Evolutionary conservation across 2,888 invertebrate species (phyloP).

Genomic region (Polietes domitor): DNA sequence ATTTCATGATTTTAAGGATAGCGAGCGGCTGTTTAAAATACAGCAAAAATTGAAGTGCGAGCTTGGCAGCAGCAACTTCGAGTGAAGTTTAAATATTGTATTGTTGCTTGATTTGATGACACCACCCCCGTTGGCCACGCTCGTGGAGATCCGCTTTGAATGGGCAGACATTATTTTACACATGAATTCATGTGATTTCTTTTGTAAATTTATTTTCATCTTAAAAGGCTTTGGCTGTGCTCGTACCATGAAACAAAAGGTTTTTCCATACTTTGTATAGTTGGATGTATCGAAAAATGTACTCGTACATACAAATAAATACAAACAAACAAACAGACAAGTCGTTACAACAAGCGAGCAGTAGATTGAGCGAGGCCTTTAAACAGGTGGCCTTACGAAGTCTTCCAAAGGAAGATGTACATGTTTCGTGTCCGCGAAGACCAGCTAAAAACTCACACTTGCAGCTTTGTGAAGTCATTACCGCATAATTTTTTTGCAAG

Average conservation of each 20-base stretch:
- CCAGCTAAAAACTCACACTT: too few species aligned
- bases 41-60: slow-evolving; percentile 21
- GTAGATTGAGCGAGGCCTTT: too few species aligned
- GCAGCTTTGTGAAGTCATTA: too few species aligned
- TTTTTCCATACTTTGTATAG: background rate
- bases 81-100: slow-evolving; percentile 43
- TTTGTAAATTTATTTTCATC: slow-evolving; percentile 64
- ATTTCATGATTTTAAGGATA: slow-evolving; percentile 38
- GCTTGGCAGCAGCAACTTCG: slow-evolving; percentile 15
- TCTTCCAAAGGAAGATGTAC: too few species aligned
- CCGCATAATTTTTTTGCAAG: too few species aligned
- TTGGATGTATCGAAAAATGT: slow-evolving; percentile 1
- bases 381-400: too few species aligned
- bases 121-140: background rate
- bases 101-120: slow-evolving; percentile 30
- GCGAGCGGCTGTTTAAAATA: slow-evolving; percentile 42
- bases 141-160: slow-evolving; percentile 10
- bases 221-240: slow-evolving; percentile 47
- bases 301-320: slow-evolving; percentile 37
- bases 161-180: slow-evolving; percentile 67
- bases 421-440: too few species aligned
- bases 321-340: slow-evolving; percentile 17
- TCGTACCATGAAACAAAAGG: slow-evolving; percentile 41
- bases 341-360: background rate
- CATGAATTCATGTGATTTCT: slow-evolving; percentile 69